A percentile compares a stretch with the other conserved stretches of the same genome.
These are phyloP conservation scores for Drosophila mimetica DNA, from an alignment of 2,888 invertebrate species.

Conservation along the genomic window DNA sequence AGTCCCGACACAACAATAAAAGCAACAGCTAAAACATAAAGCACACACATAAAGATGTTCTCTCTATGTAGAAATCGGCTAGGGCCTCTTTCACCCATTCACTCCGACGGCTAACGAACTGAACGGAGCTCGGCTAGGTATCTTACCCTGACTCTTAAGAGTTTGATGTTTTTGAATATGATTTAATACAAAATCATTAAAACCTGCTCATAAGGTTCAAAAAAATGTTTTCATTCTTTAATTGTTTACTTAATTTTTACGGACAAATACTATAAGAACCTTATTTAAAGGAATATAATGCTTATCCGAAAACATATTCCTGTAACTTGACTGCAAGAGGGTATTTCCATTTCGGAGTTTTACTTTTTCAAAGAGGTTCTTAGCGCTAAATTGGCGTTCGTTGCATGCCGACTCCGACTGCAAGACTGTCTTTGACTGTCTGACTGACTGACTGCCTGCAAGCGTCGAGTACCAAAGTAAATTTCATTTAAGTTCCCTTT, in stretches of 20 bases:
- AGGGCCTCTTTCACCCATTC: constrained; percentile 33
- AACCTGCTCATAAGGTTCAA: no score
- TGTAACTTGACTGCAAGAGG: no score
- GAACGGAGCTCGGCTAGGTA: constrained; percentile 31
- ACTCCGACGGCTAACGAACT: constrained; percentile 62
- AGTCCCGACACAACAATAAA: constrained; percentile 67
- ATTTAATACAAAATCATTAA: no score
- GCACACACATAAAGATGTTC: constrained; percentile 45
- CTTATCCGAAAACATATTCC: no score
- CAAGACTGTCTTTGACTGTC: constrained; percentile 29
- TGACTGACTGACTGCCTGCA: constrained; percentile 37
- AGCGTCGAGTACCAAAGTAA: constrained; percentile 40
- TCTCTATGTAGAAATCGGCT: constrained; percentile 25
- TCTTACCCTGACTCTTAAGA: constrained; percentile 13
- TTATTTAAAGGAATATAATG: no score
- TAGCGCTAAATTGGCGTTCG: constrained; percentile 73
- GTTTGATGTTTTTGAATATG: neutral
- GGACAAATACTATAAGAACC: no score
- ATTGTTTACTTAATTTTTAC: no score
- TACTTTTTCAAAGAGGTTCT: constrained; percentile 24
- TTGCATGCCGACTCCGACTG: constrained; percentile 57
- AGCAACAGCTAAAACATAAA: constrained; percentile 66
- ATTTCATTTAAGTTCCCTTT: constrained; percentile 28
- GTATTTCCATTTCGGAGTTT: constrained; percentile 23
- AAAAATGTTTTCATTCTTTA: no score